These are phyloP conservation scores for Apis laboriosa DNA, from an alignment of 1,140 invertebrate species.

Conservation along the genomic window DNA sequence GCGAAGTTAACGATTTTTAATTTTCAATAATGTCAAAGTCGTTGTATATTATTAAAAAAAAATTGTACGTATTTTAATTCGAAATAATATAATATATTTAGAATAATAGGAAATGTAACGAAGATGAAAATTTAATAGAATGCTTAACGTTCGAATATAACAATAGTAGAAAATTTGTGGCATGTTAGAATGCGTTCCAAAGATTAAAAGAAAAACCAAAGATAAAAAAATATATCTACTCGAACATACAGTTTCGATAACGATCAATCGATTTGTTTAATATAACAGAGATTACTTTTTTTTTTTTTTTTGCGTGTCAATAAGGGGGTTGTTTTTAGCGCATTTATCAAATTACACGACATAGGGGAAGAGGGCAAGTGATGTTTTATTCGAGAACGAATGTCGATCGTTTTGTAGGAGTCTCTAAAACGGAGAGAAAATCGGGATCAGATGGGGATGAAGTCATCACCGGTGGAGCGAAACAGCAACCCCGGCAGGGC, in stretches of 20 bases:
- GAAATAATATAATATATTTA: no score
- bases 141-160: no score
- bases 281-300: neutral
- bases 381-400: constrained; percentile 25
- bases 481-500: constrained; percentile 59
- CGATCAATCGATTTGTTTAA: neutral
- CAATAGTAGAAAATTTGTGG: no score
- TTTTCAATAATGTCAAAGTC: no score
- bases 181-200: neutral
- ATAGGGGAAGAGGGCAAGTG: neutral
- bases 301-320: neutral
- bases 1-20: no score
- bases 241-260: neutral
- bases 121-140: no score
- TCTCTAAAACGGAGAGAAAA: constrained; percentile 53
- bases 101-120: no score
- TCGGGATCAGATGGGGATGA: constrained; percentile 74
- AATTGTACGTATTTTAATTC: no score
- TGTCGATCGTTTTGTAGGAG: neutral
- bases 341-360: neutral
- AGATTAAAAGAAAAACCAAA: no score
- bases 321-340: neutral
- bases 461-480: constrained; percentile 73
- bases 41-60: no score
- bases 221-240: no score